phyloP scores from a whole-genome alignment of 2,888 invertebrate genomes.

The Sphaerophoria rueppellii region DNA sequence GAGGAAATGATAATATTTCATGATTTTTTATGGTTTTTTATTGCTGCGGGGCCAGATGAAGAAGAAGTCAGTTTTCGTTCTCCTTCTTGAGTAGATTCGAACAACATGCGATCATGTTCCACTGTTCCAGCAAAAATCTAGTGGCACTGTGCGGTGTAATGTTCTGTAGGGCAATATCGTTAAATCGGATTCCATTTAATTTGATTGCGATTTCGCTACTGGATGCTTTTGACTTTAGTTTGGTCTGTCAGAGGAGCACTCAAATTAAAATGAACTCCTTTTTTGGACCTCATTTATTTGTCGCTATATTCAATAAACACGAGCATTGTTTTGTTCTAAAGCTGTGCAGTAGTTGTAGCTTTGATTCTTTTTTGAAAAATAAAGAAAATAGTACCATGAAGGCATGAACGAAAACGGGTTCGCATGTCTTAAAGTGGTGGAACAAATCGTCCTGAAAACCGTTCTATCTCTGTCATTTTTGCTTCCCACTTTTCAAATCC shows the following conservation, averaged over 20 bases:
- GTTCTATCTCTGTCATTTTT: conserved; percentile 28
- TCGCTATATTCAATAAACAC: conserved; percentile 26
- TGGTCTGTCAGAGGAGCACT: background rate
- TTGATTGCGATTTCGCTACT: conserved; percentile 60
- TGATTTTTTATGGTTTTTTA: conserved; percentile 56
- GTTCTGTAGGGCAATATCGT: conserved; percentile 22
- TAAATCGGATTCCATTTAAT: conserved; percentile 65
- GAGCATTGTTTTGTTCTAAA: conserved; percentile 1
- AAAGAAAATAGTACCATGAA: background rate
- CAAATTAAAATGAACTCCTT: conserved; percentile 1
- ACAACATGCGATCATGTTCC: conserved; percentile 44
- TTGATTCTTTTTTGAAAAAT: background rate
- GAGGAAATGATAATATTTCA: conserved; percentile 72
- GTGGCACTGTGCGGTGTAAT: background rate
- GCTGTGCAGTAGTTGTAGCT: conserved; percentile 46
- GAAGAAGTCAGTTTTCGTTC: background rate
- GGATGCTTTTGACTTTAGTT: conserved; percentile 25
- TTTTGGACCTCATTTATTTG: conserved; percentile 4
- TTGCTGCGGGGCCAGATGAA: conserved; percentile 35
- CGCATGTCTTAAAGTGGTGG: conserved; percentile 25
- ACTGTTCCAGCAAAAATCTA: conserved; percentile 25
- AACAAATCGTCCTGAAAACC: conserved; percentile 5
- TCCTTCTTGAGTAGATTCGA: conserved; percentile 15
- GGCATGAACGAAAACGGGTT: background rate
- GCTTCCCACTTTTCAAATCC: conserved; percentile 16